phyloP scores from a whole-genome alignment of 2,113 vertebrate species.

The Tinamus guttatus region DNA sequence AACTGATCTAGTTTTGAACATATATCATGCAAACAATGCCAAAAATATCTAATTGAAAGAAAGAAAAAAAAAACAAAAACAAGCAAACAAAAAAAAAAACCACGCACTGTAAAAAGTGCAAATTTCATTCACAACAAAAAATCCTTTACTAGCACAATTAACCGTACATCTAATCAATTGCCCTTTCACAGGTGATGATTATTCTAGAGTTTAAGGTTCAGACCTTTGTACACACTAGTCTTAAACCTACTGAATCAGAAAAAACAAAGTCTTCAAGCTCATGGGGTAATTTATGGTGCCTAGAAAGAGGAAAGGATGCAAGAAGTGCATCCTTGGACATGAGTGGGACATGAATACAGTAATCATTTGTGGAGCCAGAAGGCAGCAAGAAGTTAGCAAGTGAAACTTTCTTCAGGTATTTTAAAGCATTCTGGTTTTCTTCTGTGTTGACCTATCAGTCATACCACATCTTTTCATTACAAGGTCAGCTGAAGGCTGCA shows the following conservation, averaged over 20 bases:
- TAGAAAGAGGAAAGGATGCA: not conserved
- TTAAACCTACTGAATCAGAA: not conserved
- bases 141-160: not conserved
- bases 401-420: not conserved
- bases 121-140: not conserved
- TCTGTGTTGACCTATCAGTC: not conserved
- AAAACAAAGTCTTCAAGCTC: not conserved
- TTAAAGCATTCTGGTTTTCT: not conserved
- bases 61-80: not conserved
- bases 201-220: conserved; percentile 3
- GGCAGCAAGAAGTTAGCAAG: not conserved
- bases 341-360: not conserved
- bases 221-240: not conserved
- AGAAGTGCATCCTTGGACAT: not conserved
- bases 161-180: not conserved
- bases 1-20: not conserved
- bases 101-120: not conserved
- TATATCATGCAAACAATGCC: not conserved
- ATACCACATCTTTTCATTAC: fast-evolving
- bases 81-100: no score
- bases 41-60: not conserved
- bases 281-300: not conserved
- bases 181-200: not conserved
- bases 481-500: not conserved
- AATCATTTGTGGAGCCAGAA: not conserved